Evolutionary conservation across 2,888 invertebrate species (phyloP), one percentile per base, ranked within the genome.

Genomic region (Plagiodera versicolora): DNA sequence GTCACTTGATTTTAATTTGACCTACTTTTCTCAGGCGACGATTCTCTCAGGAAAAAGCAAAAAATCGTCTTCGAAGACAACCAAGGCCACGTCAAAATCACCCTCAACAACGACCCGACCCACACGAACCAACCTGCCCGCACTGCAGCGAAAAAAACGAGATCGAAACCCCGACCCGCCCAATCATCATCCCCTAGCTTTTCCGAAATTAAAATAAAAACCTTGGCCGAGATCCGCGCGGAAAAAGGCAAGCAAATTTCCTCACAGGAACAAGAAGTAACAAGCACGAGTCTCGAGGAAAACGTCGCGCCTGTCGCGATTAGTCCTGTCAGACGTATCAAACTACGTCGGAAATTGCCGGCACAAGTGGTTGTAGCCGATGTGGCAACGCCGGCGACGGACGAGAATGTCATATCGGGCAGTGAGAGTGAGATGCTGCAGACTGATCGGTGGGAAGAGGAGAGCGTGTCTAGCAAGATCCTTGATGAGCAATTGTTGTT

Each of bases 151-250:
- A n/a, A n/a, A n/a, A n/a, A n/a, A n/a, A n/a, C n/a, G n/a, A n/a
- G n/a, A n/a, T n/a, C 24, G 4, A 24, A 24, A 6, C 35, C 18
- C 14, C 52, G 16, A 18, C 16, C 16, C n/a, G n/a, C 19, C n/a
- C 52, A 19, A 18, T 28, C n/a, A n/a, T n/a, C n/a, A n/a, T 4
- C 9, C 9, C 18, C 45, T 11, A 28, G 20, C 14, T 14, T 59
- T 0, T 11, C 32, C 2, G 20, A 44, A 24, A 77, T 80, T 18
- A 79, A 77, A 74, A 77, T 82, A 9, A 81, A 81, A 68, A 80
- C 81, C 0, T 65, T 82, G 45, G 79, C 76, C 0, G 80, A 82
- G 68, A 77, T 82, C 9, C 73, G 78, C n/a, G 79, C 79, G 0
- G 79, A 78, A 63, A 69, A 72, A 54, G 63, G 58, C 35, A 66